A percentile compares a stretch with the other conserved stretches of the same genome.
These are phyloP conservation scores for Alcedo quadribrachys DNA, from an alignment of 2,797 vertebrate species.

Conservation along the genomic window DNA sequence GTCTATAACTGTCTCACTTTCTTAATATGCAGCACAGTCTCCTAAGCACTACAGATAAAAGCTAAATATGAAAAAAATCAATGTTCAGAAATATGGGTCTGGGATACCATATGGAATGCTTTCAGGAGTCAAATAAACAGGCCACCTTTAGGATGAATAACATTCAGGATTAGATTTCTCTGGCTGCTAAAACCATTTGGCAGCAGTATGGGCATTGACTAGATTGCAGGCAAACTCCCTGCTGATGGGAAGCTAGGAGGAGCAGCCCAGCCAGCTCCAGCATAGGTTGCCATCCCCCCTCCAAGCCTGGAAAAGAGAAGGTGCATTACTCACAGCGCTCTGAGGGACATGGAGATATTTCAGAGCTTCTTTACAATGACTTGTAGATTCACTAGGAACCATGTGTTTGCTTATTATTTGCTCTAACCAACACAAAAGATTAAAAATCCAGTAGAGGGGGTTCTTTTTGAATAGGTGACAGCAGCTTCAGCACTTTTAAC, in stretches of 20 bases:
- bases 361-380: background rate
- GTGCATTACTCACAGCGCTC: background rate
- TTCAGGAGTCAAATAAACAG: background rate
- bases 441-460: background rate
- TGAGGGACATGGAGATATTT: background rate
- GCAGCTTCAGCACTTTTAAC: background rate
- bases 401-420: background rate
- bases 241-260: background rate
- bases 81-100: background rate
- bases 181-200: background rate
- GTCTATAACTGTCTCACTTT: background rate
- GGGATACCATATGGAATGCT: background rate
- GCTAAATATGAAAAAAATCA: background rate
- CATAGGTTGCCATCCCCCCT: background rate
- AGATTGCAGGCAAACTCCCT: background rate
- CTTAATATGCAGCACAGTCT: background rate
- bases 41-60: background rate
- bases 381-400: background rate
- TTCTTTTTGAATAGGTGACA: background rate
- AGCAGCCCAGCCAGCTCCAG: background rate
- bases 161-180: background rate
- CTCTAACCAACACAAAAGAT: background rate
- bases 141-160: background rate
- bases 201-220: background rate
- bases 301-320: background rate